Percentiles rank a stretch among this genome's conserved stretches.
Evolutionary conservation across 2,888 invertebrate species (phyloP).

Genomic region (Cataglyphis rosenhaueri): DNA sequence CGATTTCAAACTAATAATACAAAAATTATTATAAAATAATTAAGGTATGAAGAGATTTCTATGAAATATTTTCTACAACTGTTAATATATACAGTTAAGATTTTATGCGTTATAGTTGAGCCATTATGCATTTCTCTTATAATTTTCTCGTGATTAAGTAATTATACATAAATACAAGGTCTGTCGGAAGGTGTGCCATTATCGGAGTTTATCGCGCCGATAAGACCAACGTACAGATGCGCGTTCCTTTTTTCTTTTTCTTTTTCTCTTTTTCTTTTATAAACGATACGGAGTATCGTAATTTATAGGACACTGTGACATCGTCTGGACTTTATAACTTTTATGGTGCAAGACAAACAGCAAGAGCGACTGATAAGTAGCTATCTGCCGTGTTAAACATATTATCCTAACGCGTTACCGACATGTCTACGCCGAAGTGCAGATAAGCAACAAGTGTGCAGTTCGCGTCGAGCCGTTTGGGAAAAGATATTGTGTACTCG

Average conservation of each 20-base stretch:
- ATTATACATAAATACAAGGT: conserved; percentile 44
- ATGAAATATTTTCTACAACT: not conserved
- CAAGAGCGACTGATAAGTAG: conserved; percentile 83
- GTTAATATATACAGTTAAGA: not conserved
- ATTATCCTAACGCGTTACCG: conserved; percentile 82
- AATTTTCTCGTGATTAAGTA: conserved; percentile 53
- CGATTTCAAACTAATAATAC: not conserved
- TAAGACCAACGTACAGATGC: conserved; percentile 70
- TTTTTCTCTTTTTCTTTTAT: conserved; percentile 69
- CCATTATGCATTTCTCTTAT: conserved; percentile 36
- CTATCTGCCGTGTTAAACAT: conserved; percentile 83
- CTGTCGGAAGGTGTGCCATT: conserved; percentile 58
- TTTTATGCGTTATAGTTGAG: conserved; percentile 17
- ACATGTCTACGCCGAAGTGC: conserved; percentile 80
- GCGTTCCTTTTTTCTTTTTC: conserved; percentile 49
- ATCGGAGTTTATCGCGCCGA: conserved; percentile 73
- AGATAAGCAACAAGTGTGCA: conserved; percentile 83
- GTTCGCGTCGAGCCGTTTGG: conserved; percentile 74
- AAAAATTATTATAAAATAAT: not conserved
- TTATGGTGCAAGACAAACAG: conserved; percentile 82
- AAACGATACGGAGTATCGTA: conserved; percentile 75
- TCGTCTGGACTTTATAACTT: conserved; percentile 84
- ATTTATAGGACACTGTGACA: conserved; percentile 82
- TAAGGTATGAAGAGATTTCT: not conserved
- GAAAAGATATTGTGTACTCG: conserved; percentile 75